phyloP scores from a whole-genome alignment of 2,113 vertebrate genomes.

The Budorcas taxicolor region DNA sequence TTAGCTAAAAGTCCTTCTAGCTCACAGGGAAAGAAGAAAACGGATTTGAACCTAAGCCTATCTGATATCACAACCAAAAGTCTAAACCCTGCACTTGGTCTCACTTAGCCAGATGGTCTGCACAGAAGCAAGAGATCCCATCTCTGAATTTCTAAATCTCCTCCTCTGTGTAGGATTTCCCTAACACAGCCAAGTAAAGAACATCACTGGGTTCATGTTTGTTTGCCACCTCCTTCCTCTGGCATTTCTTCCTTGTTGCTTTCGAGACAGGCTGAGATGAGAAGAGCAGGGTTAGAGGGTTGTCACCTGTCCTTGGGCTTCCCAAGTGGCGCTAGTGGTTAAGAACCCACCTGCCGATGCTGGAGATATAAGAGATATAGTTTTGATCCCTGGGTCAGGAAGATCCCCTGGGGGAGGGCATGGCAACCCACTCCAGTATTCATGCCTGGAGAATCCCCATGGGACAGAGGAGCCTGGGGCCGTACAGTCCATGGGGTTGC shows the following conservation, averaged over 20 bases:
- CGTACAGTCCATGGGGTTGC: rapidly evolving
- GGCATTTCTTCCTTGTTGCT: neutral
- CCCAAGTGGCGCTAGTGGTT: neutral
- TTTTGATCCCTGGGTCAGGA: neutral
- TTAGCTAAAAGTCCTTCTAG: neutral
- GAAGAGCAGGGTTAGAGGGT: neutral
- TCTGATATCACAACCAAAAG: neutral
- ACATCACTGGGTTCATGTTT: neutral
- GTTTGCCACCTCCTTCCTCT: neutral
- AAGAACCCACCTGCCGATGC: neutral
- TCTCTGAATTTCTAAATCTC: neutral
- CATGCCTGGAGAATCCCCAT: neutral
- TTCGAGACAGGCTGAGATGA: neutral
- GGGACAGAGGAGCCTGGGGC: neutral
- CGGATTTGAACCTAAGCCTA: neutral
- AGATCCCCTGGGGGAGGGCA: neutral
- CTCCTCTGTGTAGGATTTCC: neutral
- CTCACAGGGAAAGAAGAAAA: neutral
- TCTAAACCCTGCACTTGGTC: neutral
- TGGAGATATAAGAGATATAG: neutral
- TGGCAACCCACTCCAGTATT: neutral
- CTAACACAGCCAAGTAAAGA: neutral
- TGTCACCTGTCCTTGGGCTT: neutral
- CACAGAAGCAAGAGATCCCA: rapidly evolving
- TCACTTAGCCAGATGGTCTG: rapidly evolving